Evolutionary conservation across 2,113 vertebrate genomes (phyloP), one percentile per base, ranked within the genome.

Genomic region (Oceanites oceanicus): DNA sequence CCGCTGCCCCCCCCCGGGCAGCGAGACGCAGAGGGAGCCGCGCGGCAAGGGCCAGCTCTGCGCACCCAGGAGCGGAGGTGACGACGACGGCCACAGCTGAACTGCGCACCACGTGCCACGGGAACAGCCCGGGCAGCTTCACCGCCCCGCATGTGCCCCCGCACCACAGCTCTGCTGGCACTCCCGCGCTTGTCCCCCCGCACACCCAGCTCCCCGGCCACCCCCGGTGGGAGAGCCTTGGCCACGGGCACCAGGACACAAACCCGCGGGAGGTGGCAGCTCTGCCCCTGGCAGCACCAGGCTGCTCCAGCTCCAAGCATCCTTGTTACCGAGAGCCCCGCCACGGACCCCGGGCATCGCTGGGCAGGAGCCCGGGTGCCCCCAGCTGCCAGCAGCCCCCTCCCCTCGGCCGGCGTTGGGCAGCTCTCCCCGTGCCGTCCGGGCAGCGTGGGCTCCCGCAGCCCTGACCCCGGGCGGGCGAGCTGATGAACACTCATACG

Each of bases 131-230:
- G 10, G 59, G 7, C 80, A 62, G 30, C 68, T 11, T 2, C 11
- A 29, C 17, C 8, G 44, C n/a, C 71, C 66, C 2, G 27, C 0
- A 12, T 27, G 26, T 32, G 12, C 59, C 63, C 55, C 44, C 2
- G 1, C n/a, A 1, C n/a, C 26, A 4, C 3, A 17, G 36, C 23
- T 4, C 63, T 18, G 13, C 49, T 6, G 34, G 47, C 56, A 61
- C 45, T 3, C 0, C 2, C 0, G 1, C 1, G 1, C 4, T 7
- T 8, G 63, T 13, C 32, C 72, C 50, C 9, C 29, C 10, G 79
- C 42, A 7, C 36, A 32, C 42, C 12, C 1, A 1, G 30, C 6
- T 22, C 70, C 52, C 45, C 9, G 5, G 84, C 56, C 36, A 38
- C 40, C 13, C 1, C 29, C 0, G 6, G 27, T 0, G 29, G 20